Evolutionary conservation across 2,113 vertebrate species (phyloP).

Genomic region (Syngnathus scovelli): DNA sequence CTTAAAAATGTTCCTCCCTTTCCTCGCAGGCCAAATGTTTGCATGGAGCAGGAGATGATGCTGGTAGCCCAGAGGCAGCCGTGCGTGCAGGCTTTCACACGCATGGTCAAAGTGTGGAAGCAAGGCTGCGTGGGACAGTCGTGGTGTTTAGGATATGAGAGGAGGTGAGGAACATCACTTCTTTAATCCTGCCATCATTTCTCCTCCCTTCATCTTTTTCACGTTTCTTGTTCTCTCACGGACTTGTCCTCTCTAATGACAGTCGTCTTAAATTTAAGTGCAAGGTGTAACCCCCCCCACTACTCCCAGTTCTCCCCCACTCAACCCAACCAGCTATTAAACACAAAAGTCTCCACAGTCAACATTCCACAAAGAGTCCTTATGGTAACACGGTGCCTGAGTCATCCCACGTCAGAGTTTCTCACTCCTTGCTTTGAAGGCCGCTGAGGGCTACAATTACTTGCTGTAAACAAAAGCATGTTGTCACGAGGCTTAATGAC

Average conservation of each 20-base stretch:
- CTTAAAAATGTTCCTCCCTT: background rate
- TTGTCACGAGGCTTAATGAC: slow-evolving; percentile 49
- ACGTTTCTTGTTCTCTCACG: slow-evolving; percentile 17
- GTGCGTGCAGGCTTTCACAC: slow-evolving; percentile 76
- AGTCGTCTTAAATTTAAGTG: slow-evolving; percentile 44
- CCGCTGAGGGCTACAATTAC: slow-evolving; percentile 64
- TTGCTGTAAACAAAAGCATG: slow-evolving; percentile 52
- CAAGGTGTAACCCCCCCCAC: slow-evolving; percentile 46
- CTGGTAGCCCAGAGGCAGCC: slow-evolving; percentile 81
- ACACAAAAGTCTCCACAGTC: slow-evolving; percentile 21
- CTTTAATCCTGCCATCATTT: background rate
- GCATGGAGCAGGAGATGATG: slow-evolving; percentile 73
- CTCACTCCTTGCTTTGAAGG: slow-evolving; percentile 56
- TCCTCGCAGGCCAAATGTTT: slow-evolving; percentile 83
- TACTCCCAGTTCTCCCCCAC: background rate
- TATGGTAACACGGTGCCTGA: background rate
- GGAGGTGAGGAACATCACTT: slow-evolving; percentile 72
- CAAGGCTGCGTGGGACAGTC: slow-evolving; percentile 75
- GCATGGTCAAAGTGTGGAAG: slow-evolving; percentile 77
- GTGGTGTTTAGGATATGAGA: slow-evolving; percentile 81
- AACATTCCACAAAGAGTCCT: slow-evolving; percentile 36
- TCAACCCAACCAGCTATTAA: slow-evolving; percentile 28
- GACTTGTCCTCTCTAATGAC: slow-evolving; percentile 43
- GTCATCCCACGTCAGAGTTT: slow-evolving; percentile 19
- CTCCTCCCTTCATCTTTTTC: slow-evolving; percentile 24